Evolutionary conservation across 1,140 invertebrate species (phyloP), one percentile per base, ranked within the genome.

Genomic region (Semibalanus balanoides): DNA sequence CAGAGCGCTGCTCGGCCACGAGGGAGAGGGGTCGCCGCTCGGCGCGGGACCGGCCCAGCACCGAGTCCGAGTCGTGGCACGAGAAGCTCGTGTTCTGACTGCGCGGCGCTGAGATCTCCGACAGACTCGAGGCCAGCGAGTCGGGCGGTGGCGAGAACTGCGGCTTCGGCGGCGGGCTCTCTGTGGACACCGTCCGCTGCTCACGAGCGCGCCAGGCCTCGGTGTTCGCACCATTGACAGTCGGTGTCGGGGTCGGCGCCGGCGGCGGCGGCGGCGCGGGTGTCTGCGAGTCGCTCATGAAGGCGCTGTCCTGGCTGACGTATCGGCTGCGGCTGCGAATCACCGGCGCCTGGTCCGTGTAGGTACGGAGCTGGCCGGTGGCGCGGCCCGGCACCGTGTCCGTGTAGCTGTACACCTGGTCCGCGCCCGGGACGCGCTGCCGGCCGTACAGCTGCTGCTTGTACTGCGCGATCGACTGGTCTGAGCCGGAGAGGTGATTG

Each of bases 1-100:
- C 27, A 81, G 87, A 64, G 90, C 89, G 77, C 92, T 90, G 69
- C 88, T 86, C 5, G 89, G 91, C 74, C 91, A 83, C 64, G 91
- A 85, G 81, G 91, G 91, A 74, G 91, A 88, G 80, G 92, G 92
- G 40, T 91, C 86, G 82, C 93, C 91, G 74, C 91, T 93, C 79
- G 91, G 85, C 86, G 87, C 31, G 86, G 87, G 71, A 86, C 76
- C 51, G 88, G 51, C 51, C 51, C 51, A 64, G 22, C 51, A 64
- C 51, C 7, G 51, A 64, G 51, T 64, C 51, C 51, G 51, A 64
- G 51, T 64, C 51, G 51, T 11, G 11, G 51, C 51, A 64, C 7
- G 51, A 64, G 51, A 64, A 64, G 51, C 51, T 64, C 51, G 51
- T 64, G 51, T 64, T 64, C 11, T 11, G 51, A 25, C 51, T 64